Base-by-base conservation (phyloP, 1,140 invertebrate species). In the Scaptodrosophila lebanonensis region DNA sequence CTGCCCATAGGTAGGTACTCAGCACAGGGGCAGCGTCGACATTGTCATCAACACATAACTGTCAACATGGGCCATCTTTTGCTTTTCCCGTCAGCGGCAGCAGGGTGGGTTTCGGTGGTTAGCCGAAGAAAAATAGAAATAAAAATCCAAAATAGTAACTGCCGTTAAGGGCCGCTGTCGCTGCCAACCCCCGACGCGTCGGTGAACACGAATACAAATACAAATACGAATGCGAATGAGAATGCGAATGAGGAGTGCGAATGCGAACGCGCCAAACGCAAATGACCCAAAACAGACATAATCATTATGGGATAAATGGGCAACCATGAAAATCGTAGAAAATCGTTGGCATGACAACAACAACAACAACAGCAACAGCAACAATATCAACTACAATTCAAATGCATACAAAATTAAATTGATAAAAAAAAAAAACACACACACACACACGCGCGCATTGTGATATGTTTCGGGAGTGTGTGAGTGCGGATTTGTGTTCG, bases 211-310 rank as follows among this genome's bases (percentile, higher is more conserved):
- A n/a, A n/a, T n/a, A n/a, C n/a, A n/a, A n/a, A n/a, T n/a, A n/a
- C n/a, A n/a, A n/a, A n/a, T n/a, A n/a, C n/a, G n/a, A n/a, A n/a
- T n/a, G n/a, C n/a, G n/a, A n/a, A n/a, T n/a, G n/a, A n/a, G n/a
- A n/a, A n/a, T n/a, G n/a, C n/a, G n/a, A n/a, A n/a, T n/a, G n/a
- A n/a, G n/a, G n/a, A 4, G 22, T 25, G 22, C 22, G 22, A n/a
- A n/a, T n/a, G 22, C 22, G n/a, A n/a, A 25, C 3, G 8, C 8
- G 22, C 22, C 22, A 25, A 25, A 25, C 22, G 25, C 52, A 75
- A 75, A 75, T 75, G 70, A 76, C 65, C 70, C 70, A 69, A 66
- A 69, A 76, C 71, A 68, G 56, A 67, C 73, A 66, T 77, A 53
- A 79, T 77, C 73, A 65, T 77, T 79, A 77, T 63, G 54, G 45